A percentile compares a stretch with the other conserved stretches of the same genome.
phyloP scores from a whole-genome alignment of 2,113 vertebrate species.

The Ursus arctos region DNA sequence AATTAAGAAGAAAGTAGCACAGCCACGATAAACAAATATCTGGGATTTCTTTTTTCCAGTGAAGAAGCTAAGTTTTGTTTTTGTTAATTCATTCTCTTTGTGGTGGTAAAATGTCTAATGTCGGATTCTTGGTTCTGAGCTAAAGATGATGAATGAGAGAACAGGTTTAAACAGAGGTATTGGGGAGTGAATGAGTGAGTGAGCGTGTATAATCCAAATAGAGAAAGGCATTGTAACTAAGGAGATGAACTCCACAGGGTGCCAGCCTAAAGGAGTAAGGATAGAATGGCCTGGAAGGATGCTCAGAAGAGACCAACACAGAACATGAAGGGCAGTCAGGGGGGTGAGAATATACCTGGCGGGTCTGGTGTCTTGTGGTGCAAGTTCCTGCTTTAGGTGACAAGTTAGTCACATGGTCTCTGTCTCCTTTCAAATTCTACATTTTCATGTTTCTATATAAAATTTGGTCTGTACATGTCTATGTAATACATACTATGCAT shows the following conservation, averaged over 20 bases:
- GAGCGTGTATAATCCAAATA: neutral
- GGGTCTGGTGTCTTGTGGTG: neutral
- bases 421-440: neutral
- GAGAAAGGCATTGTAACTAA: neutral
- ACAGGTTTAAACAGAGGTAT: neutral
- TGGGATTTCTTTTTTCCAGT: neutral
- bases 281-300: neutral
- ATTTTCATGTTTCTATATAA: neutral
- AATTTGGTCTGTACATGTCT: neutral
- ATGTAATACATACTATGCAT: neutral
- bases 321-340: neutral
- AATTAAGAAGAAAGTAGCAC: neutral
- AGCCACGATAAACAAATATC: neutral
- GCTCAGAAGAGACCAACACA: neutral
- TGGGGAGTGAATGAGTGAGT: no score
- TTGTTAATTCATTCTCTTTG: neutral
- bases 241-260: neutral
- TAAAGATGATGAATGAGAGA: neutral
- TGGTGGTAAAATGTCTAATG: neutral
- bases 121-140: neutral
- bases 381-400: neutral
- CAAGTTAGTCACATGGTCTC: neutral
- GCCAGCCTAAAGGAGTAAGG: neutral
- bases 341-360: neutral
- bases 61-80: constrained; percentile 16